phyloP scores from a whole-genome alignment of 35 echinoderm and acorn worm genomes.

The Amphiura filiformis region DNA sequence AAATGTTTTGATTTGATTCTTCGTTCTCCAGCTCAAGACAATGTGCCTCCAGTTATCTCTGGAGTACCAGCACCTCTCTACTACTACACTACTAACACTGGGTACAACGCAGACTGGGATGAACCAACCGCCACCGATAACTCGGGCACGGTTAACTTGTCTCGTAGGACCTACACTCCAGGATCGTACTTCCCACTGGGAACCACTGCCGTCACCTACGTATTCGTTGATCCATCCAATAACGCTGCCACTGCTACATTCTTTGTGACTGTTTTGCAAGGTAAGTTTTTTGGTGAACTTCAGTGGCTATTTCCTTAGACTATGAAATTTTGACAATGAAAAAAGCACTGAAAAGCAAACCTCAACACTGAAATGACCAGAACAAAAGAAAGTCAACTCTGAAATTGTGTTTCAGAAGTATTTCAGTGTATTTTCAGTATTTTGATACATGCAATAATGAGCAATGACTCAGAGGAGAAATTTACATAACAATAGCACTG shows the following conservation, averaged over 20 bases:
- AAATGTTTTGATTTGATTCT: not conserved
- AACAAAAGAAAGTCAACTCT: too few species aligned
- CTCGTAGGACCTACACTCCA: not conserved
- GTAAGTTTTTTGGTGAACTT: conserved; percentile 2
- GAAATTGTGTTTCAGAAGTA: too few species aligned
- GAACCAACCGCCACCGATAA: conserved; percentile 71
- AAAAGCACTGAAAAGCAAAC: too few species aligned
- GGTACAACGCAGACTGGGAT: conserved; percentile 31
- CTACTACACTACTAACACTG: not conserved
- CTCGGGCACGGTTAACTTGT: conserved; percentile 20
- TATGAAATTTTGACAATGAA: too few species aligned
- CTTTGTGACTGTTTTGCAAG: conserved; percentile 28
- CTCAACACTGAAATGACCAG: too few species aligned
- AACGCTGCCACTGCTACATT: conserved; percentile 58
- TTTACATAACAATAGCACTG: too few species aligned
- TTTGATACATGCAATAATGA: too few species aligned
- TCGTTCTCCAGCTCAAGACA: conserved; percentile 35
- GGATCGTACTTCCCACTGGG: conserved; percentile 51
- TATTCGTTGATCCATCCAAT: conserved; percentile 49
- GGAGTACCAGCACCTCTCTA: conserved; percentile 42
- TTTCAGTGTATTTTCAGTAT: too few species aligned
- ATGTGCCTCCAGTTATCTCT: conserved; percentile 39
- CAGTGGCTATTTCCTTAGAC: too few species aligned
- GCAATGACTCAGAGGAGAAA: too few species aligned
- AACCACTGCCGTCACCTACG: conserved; percentile 48